Base-by-base conservation (phyloP, 2,113 vertebrate species). In the Passer domesticus region DNA sequence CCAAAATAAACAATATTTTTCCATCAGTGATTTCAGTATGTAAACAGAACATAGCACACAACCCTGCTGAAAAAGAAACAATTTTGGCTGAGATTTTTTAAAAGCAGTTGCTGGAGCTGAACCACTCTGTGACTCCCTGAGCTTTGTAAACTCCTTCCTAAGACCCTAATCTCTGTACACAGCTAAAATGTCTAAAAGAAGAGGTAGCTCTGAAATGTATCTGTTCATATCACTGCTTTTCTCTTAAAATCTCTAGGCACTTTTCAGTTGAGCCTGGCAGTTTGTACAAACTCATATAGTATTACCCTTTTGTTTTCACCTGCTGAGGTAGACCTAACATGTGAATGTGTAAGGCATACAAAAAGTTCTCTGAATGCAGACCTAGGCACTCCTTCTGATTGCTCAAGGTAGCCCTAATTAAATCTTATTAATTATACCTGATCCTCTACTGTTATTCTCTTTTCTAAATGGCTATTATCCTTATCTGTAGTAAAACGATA, bases 1-100 rank as follows among this genome's bases (percentile, higher is more conserved):
- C 76, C 72, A 94, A 92, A 96, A 94, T 90, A 96, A 95, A 92
- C 72, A 92, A 31, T 64, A 9, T 88, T 93, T 92, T 94, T 94
- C 52, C 72, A 83, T 90, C 72, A 83, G 43, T 89, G 82, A 74
- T 91, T 92, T 94, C 75, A 81, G 47, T 88, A 92, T 81, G 58
- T 90, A 95, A 95, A 91, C 82, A 93, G 74, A 95, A 30, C 50
- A 49, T 13, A 81, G 35, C 60, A 83, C 64, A 88, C 22, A 94
- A 39, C 27, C 56, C 69, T 83, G 46, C 17, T 41, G 83, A 53
- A 90, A 89, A 69, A 80, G 87, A 80, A 96, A 63, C 37, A 37
- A 30, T 67, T 90, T 81, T 31, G 49, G 37, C 37, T 89, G 73
- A 86, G 76, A 52, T 84, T 94, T 96, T 95, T 89, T 68, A 64